These are phyloP conservation scores for Orthosia gracilis DNA, from an alignment of 2,888 invertebrate genomes.

Conservation along the genomic window DNA sequence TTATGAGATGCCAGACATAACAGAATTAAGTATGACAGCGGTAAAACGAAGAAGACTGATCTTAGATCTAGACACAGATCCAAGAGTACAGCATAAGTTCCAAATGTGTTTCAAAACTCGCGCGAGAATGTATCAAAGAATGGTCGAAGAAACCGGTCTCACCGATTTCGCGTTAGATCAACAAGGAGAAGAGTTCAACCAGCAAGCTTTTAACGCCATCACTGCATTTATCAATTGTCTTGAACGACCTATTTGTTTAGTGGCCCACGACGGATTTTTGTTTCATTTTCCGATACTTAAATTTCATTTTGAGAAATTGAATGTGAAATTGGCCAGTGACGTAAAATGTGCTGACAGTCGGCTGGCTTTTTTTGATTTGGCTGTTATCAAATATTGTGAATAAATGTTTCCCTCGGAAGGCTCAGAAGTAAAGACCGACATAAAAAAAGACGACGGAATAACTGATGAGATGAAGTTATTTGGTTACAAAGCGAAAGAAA, in stretches of 20 bases:
- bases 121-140: neutral
- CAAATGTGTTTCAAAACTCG: neutral
- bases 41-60: neutral
- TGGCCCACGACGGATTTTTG: neutral
- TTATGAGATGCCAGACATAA: neutral
- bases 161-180: neutral
- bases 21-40: slow-evolving; percentile 1
- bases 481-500: neutral
- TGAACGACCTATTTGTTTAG: neutral
- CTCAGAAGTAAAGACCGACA: no score
- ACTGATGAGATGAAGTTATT: no score
- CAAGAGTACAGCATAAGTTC: neutral
- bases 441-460: no score
- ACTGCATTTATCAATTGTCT: neutral
- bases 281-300: neutral
- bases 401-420: no score
- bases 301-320: neutral
- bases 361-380: neutral
- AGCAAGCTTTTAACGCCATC: neutral
- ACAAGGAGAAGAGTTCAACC: neutral
- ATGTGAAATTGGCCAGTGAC: neutral
- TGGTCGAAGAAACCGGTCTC: neutral
- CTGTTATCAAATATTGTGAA: no score
- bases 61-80: neutral
- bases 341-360: neutral